phyloP scores from a whole-genome alignment of 2,888 invertebrate genomes.

The Drepanosiphum platanoidis region DNA sequence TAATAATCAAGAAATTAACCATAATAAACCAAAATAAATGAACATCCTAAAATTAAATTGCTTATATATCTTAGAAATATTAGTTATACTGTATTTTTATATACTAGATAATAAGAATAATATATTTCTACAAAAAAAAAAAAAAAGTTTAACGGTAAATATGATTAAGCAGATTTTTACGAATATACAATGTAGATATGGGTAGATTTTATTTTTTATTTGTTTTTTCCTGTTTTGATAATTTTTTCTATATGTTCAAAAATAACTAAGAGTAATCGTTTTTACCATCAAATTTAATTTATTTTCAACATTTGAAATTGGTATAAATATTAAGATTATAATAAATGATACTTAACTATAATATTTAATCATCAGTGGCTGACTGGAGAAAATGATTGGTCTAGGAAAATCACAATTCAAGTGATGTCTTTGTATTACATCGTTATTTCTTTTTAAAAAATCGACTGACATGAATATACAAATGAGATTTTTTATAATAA shows the following conservation, averaged over 20 bases:
- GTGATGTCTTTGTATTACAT: no score
- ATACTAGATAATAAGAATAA: constrained; percentile 22
- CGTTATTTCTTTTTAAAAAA: no score
- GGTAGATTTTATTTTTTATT: not conserved
- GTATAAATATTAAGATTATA: no score
- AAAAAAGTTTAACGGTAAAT: not conserved
- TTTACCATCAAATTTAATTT: not conserved
- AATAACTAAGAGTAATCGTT: not conserved
- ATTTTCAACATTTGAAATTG: no score
- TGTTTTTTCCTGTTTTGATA: not conserved
- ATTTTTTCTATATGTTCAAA: not conserved
- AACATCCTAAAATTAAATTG: constrained; percentile 26
- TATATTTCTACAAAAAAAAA: constrained; percentile 22
- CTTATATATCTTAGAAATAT: constrained; percentile 15
- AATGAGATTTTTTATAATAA: no score
- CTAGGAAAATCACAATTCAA: no score
- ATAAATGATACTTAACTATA: not conserved
- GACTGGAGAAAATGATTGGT: not conserved
- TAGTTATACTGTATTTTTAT: constrained; percentile 12
- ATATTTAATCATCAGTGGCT: not conserved
- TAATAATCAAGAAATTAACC: not conserved
- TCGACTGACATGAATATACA: no score
- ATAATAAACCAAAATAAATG: constrained; percentile 31
- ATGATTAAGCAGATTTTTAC: not conserved
- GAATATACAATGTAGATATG: not conserved